Evolutionary conservation across 2,113 vertebrate genomes (phyloP).

Genomic region (Petrocephalus microphthalmus): DNA sequence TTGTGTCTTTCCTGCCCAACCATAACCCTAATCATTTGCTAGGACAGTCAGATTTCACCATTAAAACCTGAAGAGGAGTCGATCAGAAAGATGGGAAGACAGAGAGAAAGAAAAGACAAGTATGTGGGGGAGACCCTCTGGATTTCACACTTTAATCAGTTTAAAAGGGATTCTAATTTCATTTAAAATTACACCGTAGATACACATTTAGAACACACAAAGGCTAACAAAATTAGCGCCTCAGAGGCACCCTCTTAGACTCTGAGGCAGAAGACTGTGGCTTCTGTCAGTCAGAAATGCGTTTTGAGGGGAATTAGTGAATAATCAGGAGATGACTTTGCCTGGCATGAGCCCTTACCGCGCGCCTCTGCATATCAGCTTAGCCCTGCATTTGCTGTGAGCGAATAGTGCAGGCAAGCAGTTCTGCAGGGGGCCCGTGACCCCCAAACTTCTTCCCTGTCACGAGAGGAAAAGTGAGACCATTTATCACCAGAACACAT

Average conservation of each 20-base stretch:
- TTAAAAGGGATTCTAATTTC: background rate
- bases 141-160: background rate
- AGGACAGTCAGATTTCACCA: background rate
- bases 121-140: background rate
- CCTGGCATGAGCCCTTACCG: background rate
- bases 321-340: background rate
- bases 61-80: background rate
- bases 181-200: background rate
- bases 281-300: background rate
- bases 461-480: constrained; percentile 67
- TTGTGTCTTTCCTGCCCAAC: background rate
- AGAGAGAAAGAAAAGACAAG: background rate
- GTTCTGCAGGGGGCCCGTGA: constrained; percentile 54
- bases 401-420: constrained; percentile 62
- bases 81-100: background rate
- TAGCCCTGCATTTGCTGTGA: constrained; percentile 62
- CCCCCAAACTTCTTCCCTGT: constrained; percentile 57
- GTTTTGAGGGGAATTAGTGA: background rate
- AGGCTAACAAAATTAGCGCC: background rate
- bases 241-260: background rate
- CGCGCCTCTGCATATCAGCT: constrained; percentile 56
- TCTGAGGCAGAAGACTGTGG: background rate
- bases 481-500: constrained; percentile 55
- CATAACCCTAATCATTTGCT: background rate
- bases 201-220: background rate